Evolutionary conservation across 1,140 invertebrate genomes (phyloP), one percentile per base, ranked within the genome.

Genomic region (Adoxophyes honmai): DNA sequence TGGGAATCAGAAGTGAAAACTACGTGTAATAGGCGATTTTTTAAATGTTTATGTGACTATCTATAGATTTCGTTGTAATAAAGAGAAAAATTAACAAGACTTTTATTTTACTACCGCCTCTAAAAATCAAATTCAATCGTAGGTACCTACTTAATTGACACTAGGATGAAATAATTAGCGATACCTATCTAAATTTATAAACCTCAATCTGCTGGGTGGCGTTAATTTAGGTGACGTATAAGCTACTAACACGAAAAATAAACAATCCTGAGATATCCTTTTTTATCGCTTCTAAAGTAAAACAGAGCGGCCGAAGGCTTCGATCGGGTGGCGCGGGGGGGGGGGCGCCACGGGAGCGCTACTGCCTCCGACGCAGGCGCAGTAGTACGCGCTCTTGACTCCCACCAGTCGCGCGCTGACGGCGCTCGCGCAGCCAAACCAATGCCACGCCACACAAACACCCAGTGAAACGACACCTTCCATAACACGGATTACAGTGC

Each of bases 161-260:
- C 1, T 16, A 53, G 33, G 28, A 53, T 28, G 21, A 53, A 34
- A 28, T 15, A 53, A 53, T 35, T 53, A 53, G 42, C 42, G 28
- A 48, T 16, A n/a, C 1, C 10, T n/a, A 6, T 11, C n/a, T 16
- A 48, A 28, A 48, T 48, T 48, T 14, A 18, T 48, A 11, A 44
- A 39, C 13, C 3, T 18, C 39, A 10, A 11, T n/a, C 33, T 9
- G 54, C 33, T 13, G 56, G 66, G 65, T 67, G 70, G 72, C 67
- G 75, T 75, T 78, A 81, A 81, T 81, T 80, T 75, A 85, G 77
- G 85, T 70, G 71, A 83, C 80, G 75, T 83, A 83, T 84, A 81
- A 76, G 80, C 80, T 83, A 83, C 80, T 86, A 86, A 86, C 81
- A 84, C 62, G 78, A 81, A 84, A 87, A 87, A 87, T 85, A 85